Evolutionary conservation across 2,113 vertebrate genomes (phyloP).

Genomic region (Gobio gobio): DNA sequence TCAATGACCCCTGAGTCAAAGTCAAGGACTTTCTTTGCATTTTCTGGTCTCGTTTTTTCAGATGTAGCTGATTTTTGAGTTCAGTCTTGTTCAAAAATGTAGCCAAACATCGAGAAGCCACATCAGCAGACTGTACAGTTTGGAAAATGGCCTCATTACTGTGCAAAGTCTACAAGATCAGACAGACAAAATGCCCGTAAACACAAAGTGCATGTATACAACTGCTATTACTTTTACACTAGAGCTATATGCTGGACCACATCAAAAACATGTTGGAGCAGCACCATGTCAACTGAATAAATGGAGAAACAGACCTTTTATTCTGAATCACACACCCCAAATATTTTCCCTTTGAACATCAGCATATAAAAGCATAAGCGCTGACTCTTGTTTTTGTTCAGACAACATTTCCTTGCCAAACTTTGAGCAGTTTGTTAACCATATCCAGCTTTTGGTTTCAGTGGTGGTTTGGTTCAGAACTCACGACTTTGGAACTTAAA

Average conservation of each 20-base stretch:
- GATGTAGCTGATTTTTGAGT: not conserved
- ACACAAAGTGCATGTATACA: not conserved
- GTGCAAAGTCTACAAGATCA: conserved; percentile 2
- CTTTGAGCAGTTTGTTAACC: not conserved
- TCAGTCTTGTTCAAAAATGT: not conserved
- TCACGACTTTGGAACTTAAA: not conserved
- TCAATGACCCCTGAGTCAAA: conserved; percentile 23
- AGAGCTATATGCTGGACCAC: conserved; percentile 14
- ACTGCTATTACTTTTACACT: conserved; percentile 18
- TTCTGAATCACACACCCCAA: conserved; percentile 1
- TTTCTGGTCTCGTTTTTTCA: conserved; percentile 1
- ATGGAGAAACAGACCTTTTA: not conserved
- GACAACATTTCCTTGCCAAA: not conserved
- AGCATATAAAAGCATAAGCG: not conserved
- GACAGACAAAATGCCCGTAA: conserved; percentile 2
- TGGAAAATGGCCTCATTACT: conserved; percentile 11
- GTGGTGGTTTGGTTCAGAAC: not conserved
- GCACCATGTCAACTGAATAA: conserved; percentile 7
- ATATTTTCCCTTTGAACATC: not conserved
- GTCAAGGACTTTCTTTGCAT: conserved; percentile 9
- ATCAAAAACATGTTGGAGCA: conserved; percentile 8
- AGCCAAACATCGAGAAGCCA: not conserved
- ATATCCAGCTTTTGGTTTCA: not conserved
- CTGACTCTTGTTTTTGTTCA: not conserved
- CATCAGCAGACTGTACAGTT: not conserved